phyloP scores from a whole-genome alignment of 2,113 vertebrate species.

The Himantopus leucocephalus region DNA sequence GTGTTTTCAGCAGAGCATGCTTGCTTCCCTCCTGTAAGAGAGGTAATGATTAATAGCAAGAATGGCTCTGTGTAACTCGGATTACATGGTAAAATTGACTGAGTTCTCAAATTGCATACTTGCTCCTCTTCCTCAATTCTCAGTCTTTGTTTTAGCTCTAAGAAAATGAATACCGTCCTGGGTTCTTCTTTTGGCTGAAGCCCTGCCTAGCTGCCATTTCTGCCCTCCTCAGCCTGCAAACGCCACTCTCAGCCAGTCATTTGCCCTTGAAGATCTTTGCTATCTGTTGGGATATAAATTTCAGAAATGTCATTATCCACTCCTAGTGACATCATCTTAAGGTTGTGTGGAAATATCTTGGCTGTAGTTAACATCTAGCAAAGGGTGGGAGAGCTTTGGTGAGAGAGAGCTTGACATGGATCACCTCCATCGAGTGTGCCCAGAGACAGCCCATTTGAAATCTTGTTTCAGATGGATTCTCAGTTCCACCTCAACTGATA shows the following conservation, averaged over 20 bases:
- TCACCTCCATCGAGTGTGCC: accelerated
- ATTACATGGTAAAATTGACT: neutral
- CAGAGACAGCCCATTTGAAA: neutral
- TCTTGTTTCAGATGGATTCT: neutral
- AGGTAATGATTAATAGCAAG: neutral
- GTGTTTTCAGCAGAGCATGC: neutral
- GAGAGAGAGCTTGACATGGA: neutral
- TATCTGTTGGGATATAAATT: neutral
- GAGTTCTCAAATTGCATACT: neutral
- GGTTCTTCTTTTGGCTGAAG: neutral
- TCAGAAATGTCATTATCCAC: neutral
- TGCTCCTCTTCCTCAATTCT: neutral
- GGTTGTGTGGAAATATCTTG: neutral
- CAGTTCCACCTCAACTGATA: neutral
- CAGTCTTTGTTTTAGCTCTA: neutral
- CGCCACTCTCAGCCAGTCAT: neutral
- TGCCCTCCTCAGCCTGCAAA: neutral
- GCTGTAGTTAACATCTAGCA: neutral
- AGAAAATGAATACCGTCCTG: neutral
- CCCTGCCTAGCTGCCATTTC: neutral
- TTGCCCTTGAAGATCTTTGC: neutral
- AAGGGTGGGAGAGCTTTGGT: neutral
- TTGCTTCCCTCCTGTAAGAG: neutral
- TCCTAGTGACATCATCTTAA: neutral
- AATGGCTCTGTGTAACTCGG: neutral